Base-by-base conservation (phyloP, 2,888 invertebrate species). In the Disparrhopalites patrizii region DNA sequence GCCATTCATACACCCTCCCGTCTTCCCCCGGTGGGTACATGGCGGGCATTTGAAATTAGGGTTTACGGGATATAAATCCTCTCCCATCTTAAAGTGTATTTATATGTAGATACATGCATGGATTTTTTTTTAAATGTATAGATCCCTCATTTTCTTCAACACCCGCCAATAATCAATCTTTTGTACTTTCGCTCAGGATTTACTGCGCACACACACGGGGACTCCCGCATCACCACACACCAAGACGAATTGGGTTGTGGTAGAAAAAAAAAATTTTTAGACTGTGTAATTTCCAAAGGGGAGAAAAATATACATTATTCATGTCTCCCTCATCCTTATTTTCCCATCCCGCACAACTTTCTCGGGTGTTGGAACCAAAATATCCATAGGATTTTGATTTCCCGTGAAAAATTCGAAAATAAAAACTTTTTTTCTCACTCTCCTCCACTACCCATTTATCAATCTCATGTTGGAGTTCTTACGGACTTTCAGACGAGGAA, bases 121-220 rank as follows among this genome's bases (percentile, higher is more conserved):
- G 8, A 36, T 13, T 36, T 13, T 10, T 13, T 36, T 8, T 36
- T 10, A 8, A 36, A 8, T 36, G 36, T 13, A 36, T n/a, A n/a
- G n/a, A n/a, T 36, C 60, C 23, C 60, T 56, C 36, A 15, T 30
- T 27, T 4, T 38, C 33, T 33, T 20, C 55, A n/a, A 47, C 40
- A 40, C 47, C 60, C 60, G 50, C 60, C 60, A 60, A 60, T 50
- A 60, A 60, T 60, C 60, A 60, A 60, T 60, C 60, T 60, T 47
- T 55, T 60, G 43, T 50, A 31, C 33, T 47, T 60, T 50, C n/a
- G n/a, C 43, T 60, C 60, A 28, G 50, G 50, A 60, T 60, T 60
- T 50, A 47, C 60, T 43, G 43, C 50, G 50, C 23, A 60, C 52
- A 27, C 23, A 31, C 60, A 40, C 18, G 40, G 15, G 40, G n/a